Conservation (phyloP, 2,888 invertebrate genomes). For the Poecilus cupreus region DNA sequence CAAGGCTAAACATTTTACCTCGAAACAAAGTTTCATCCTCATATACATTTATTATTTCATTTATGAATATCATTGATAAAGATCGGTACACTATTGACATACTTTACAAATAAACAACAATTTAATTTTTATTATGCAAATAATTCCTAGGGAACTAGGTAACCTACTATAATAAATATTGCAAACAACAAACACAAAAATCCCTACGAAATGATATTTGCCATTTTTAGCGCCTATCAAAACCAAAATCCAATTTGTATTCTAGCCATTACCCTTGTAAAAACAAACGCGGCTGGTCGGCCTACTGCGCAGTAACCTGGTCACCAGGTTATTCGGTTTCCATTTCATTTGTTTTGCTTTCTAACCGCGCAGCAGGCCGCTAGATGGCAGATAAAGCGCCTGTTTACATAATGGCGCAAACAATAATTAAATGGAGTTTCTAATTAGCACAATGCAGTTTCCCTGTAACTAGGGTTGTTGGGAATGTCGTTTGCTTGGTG, state of each 20-base stretch:
- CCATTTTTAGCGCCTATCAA: background rate
- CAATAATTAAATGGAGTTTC: conserved; percentile 28
- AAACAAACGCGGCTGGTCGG: background rate
- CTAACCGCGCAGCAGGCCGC: background rate
- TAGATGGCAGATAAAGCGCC: conserved; percentile 18
- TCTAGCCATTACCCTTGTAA: background rate
- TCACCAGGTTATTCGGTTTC: conserved; percentile 48
- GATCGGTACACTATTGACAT: conserved; percentile 15
- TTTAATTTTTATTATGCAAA: no score
- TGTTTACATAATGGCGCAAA: conserved; percentile 29
- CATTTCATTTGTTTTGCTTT: conserved; percentile 52
- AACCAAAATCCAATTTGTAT: conserved; percentile 22
- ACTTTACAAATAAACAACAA: conserved; percentile 8
- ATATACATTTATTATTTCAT: conserved; percentile 2
- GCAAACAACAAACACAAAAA: background rate
- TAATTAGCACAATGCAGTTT: conserved; percentile 34
- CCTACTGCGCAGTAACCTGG: conserved; percentile 41
- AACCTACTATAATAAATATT: no score
- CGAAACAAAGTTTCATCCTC: background rate
- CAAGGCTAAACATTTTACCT: background rate
- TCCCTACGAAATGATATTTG: background rate
- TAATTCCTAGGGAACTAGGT: no score
- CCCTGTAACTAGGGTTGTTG: background rate
- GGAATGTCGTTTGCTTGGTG: background rate
- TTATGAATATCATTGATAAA: background rate